phyloP scores from a whole-genome alignment of 2,888 invertebrate genomes.

The Calameuta idolon region DNA sequence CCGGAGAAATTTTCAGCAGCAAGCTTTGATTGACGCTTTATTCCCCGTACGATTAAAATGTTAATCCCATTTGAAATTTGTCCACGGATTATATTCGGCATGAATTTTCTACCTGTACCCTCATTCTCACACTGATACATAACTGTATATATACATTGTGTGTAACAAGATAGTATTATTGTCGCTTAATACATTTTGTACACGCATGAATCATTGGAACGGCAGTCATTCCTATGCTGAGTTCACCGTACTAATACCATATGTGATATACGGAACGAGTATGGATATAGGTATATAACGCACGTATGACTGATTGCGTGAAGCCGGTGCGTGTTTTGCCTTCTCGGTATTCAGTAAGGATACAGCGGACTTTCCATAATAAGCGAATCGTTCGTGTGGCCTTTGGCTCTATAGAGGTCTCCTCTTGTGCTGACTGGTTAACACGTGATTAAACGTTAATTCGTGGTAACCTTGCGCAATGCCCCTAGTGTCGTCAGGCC shows the following conservation, averaged over 20 bases:
- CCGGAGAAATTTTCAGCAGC: not conserved
- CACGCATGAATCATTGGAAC: not conserved
- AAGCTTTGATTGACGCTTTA: not conserved
- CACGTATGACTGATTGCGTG: not conserved
- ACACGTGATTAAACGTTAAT: not conserved
- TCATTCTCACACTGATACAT: not conserved
- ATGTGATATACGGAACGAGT: not conserved
- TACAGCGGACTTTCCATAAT: not conserved
- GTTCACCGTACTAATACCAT: not conserved
- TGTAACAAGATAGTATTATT: not conserved
- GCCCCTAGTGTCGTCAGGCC: not conserved
- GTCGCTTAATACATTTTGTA: not conserved
- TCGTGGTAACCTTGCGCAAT: not conserved
- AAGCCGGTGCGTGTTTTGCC: not conserved
- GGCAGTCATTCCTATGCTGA: not conserved
- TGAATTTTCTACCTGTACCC: not conserved
- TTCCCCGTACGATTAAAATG: not conserved
- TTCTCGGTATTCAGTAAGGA: not conserved
- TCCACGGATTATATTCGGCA: not conserved
- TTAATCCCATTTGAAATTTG: not conserved
- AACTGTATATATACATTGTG: not conserved
- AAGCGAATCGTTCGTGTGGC: not conserved
- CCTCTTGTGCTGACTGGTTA: not conserved
- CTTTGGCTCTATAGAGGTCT: not conserved
- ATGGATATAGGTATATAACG: not conserved